A percentile compares a stretch with the other conserved stretches of the same genome.
phyloP scores from a whole-genome alignment of 2,888 invertebrate genomes.

The Thereva unica region DNA sequence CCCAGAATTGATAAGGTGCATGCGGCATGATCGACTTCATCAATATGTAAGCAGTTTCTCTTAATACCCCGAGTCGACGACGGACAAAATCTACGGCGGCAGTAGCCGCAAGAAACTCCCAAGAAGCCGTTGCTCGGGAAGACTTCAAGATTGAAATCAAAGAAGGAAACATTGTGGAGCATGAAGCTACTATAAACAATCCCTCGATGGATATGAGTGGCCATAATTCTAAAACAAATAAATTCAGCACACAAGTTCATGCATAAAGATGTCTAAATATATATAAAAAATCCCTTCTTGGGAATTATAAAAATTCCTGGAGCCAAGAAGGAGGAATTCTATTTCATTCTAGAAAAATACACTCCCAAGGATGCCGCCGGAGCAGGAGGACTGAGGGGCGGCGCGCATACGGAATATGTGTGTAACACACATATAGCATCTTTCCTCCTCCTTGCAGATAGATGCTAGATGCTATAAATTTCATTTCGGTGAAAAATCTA shows the following conservation, averaged over 20 bases:
- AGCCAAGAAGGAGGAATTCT: slow-evolving; percentile 35
- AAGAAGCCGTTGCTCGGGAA: too few species aligned
- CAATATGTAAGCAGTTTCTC: slow-evolving; percentile 14
- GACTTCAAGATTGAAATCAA: too few species aligned
- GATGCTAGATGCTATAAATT: slow-evolving; percentile 25
- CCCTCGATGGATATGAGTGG: slow-evolving; percentile 30
- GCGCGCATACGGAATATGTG: slow-evolving; percentile 7
- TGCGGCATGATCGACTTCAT: slow-evolving; percentile 22
- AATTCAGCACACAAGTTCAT: slow-evolving; percentile 36
- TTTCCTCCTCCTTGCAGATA: slow-evolving; percentile 30
- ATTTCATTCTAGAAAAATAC: slow-evolving; percentile 25
- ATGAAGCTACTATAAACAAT: slow-evolving; percentile 10
- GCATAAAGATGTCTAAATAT: slow-evolving; percentile 35
- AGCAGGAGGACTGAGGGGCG: neutral
- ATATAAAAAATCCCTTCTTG: slow-evolving; percentile 30
- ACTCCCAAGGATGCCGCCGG: neutral
- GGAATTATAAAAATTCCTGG: slow-evolving; percentile 33
- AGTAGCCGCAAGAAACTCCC: too few species aligned
- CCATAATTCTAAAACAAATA: slow-evolving; percentile 31
- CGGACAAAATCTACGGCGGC: too few species aligned
- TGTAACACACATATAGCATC: slow-evolving; percentile 8
- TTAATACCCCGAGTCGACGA: too few species aligned
- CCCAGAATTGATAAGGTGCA: slow-evolving; percentile 25
- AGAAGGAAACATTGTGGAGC: too few species aligned
- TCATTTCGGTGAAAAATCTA: slow-evolving; percentile 38